phyloP scores from a whole-genome alignment of 2,797 vertebrate genomes.

The Telmatherina bonti region DNA sequence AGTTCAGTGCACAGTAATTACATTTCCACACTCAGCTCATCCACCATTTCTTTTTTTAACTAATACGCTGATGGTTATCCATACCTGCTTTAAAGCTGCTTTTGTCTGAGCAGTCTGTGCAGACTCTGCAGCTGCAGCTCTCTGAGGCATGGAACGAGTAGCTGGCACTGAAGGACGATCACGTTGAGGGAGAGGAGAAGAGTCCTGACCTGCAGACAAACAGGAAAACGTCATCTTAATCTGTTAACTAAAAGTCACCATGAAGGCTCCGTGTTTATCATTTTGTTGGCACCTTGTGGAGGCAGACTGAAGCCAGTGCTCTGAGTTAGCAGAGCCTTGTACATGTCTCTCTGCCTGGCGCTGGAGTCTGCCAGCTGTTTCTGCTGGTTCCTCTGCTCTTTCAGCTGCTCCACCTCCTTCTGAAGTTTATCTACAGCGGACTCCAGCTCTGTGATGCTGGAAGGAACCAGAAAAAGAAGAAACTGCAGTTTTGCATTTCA shows the following conservation, averaged over 20 bases:
- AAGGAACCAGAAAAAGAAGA: neutral
- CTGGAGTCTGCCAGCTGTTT: slow-evolving; percentile 92
- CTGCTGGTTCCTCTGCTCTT: slow-evolving; percentile 91
- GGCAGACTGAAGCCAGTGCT: slow-evolving; percentile 92
- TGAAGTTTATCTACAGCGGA: slow-evolving; percentile 84
- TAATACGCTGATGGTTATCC: neutral
- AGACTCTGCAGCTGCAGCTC: slow-evolving; percentile 82
- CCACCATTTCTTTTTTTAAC: neutral
- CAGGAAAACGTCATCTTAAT: neutral
- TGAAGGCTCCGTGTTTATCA: rapidly evolving
- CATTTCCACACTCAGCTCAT: neutral
- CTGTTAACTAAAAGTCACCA: neutral
- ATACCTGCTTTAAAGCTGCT: slow-evolving; percentile 95
- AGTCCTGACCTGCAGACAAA: slow-evolving; percentile 74
- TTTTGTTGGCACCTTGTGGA: slow-evolving; percentile 81
- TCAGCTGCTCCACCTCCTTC: slow-evolving; percentile 87
- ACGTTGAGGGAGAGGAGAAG: slow-evolving; percentile 77
- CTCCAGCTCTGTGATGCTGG: slow-evolving; percentile 83
- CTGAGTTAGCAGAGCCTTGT: slow-evolving; percentile 91
- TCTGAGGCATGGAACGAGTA: slow-evolving; percentile 85
- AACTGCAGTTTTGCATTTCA: neutral
- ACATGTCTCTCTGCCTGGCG: slow-evolving; percentile 96
- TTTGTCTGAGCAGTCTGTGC: slow-evolving; percentile 89
- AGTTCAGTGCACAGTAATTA: neutral
- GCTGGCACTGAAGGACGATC: slow-evolving; percentile 79